These are phyloP conservation scores for Anthonomus grandis DNA, from an alignment of 1,140 invertebrate genomes.

Conservation along the genomic window DNA sequence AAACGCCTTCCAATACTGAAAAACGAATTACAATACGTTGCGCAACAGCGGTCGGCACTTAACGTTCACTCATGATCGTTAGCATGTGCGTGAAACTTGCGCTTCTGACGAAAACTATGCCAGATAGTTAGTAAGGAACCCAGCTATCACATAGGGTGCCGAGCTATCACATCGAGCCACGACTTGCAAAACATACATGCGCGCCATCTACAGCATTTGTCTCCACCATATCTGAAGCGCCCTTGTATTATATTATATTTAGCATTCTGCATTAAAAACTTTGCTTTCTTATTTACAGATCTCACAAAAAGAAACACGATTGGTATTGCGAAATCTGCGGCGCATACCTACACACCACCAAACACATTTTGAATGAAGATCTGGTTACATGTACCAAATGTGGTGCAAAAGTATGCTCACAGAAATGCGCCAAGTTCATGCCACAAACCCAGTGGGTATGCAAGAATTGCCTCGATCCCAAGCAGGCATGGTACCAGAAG, in stretches of 20 bases:
- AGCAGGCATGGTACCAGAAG: constrained; percentile 38
- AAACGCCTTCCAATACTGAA: too few species aligned
- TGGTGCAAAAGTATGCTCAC: constrained; percentile 35
- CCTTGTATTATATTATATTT: neutral
- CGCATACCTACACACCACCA: constrained; percentile 35
- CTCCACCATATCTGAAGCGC: neutral
- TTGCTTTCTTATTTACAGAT: neutral
- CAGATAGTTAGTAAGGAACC: too few species aligned
- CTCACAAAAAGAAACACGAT: constrained; percentile 13
- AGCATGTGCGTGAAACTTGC: too few species aligned
- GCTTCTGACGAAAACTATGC: too few species aligned
- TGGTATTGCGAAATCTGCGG: constrained; percentile 46
- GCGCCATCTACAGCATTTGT: neutral
- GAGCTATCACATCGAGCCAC: too few species aligned
- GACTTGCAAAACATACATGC: too few species aligned
- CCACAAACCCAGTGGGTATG: constrained; percentile 36
- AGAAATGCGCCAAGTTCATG: constrained; percentile 36
- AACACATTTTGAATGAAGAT: constrained; percentile 35
- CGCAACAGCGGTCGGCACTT: too few species aligned
- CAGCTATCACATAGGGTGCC: too few species aligned
- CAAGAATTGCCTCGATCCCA: constrained; percentile 34
- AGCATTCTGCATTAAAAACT: neutral
- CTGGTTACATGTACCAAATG: constrained; percentile 43
- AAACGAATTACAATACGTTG: too few species aligned
- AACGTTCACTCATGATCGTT: too few species aligned